Conservation (phyloP, 2,888 invertebrate species). For the Blastobasis adustella region DNA sequence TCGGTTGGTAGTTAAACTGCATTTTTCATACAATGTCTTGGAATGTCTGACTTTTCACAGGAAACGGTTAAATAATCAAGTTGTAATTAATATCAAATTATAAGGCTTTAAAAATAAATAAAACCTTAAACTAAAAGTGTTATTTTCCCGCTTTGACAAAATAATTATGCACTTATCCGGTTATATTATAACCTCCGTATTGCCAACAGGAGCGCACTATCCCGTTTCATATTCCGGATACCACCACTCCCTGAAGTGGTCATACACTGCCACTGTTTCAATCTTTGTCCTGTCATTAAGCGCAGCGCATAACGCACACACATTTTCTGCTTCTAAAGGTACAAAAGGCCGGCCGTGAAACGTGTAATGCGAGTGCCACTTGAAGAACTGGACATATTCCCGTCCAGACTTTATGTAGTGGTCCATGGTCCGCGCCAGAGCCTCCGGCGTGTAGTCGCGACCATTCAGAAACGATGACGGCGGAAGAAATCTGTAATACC, state of each 20-base stretch:
- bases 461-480: conserved; percentile 54
- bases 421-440: conserved; percentile 37
- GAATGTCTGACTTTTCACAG: no score
- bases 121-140: no score
- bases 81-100: no score
- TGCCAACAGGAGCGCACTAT: no score
- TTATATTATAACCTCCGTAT: no score
- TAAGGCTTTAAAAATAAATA: no score
- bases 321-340: no score
- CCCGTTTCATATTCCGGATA: conserved; percentile 23
- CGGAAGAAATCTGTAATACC: conserved; percentile 49
- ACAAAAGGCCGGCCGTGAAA: conserved; percentile 34
- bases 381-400: conserved; percentile 38
- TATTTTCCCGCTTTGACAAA: no score
- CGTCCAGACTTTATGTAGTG: conserved; percentile 29
- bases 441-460: conserved; percentile 16
- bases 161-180: no score
- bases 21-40: no score
- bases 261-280: conserved; percentile 25
- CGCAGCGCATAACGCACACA: conserved; percentile 45
- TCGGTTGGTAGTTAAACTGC: no score
- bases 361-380: conserved; percentile 39
- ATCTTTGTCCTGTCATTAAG: conserved; percentile 31
- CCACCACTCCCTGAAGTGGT: conserved; percentile 50
- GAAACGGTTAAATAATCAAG: no score